These are phyloP conservation scores for Leistus spinibarbis DNA, from an alignment of 2,888 invertebrate species.

Conservation along the genomic window DNA sequence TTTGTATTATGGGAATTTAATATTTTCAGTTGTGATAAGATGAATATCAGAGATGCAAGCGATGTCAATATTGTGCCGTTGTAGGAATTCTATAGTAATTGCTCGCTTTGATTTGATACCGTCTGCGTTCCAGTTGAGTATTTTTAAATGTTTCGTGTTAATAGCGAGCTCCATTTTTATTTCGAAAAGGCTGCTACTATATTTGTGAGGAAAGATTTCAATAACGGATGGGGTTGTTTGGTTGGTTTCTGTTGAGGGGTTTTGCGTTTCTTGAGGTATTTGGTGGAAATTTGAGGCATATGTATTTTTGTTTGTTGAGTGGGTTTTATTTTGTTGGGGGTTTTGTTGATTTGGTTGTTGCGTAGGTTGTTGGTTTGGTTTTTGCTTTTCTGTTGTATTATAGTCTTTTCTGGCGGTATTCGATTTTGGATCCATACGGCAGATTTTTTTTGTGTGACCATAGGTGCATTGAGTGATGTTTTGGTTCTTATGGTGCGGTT, in stretches of 20 bases:
- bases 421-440: background rate
- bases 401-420: background rate
- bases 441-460: background rate
- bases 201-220: background rate
- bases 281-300: too few species aligned
- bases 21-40: background rate
- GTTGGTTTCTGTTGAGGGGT: too few species aligned
- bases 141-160: background rate
- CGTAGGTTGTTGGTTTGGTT: too few species aligned
- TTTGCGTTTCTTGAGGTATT: too few species aligned
- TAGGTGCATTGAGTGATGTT: background rate
- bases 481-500: background rate
- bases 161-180: too few species aligned
- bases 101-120: background rate
- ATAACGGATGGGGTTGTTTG: too few species aligned
- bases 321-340: too few species aligned
- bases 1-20: background rate
- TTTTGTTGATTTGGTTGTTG: too few species aligned
- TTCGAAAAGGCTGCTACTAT: background rate
- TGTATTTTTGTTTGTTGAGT: too few species aligned
- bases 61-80: constrained; percentile 6
- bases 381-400: background rate
- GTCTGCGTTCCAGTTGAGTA: constrained; percentile 9
- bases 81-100: background rate
- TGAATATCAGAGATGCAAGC: constrained; percentile 3